Evolutionary conservation across 2,797 vertebrate species (phyloP).

Genomic region (Micropoecilia bifurca): DNA sequence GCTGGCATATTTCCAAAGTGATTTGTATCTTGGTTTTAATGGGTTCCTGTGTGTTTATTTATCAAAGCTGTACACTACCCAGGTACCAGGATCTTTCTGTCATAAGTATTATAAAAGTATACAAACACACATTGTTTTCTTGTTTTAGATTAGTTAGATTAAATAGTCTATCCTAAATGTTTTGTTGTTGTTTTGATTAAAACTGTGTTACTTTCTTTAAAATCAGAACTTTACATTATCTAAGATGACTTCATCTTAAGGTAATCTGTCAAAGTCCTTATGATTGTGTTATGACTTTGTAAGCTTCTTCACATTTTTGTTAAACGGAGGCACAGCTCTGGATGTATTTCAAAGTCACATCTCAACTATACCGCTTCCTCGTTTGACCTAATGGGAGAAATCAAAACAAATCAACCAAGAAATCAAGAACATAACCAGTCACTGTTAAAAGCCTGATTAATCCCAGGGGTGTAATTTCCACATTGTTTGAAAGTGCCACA

Average conservation of each 20-base stretch:
- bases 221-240: too few species aligned
- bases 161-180: too few species aligned
- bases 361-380: background rate
- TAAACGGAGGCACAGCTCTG: too few species aligned
- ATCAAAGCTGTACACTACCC: conserved; percentile 30
- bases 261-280: background rate
- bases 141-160: background rate
- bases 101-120: conserved; percentile 12
- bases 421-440: background rate
- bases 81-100: conserved; percentile 41
- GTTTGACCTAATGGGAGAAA: background rate
- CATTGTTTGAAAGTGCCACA: background rate
- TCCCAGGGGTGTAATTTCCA: background rate
- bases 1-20: conserved; percentile 35
- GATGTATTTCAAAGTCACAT: too few species aligned
- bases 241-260: background rate
- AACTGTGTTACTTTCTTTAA: background rate
- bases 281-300: background rate
- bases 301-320: background rate
- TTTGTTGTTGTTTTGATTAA: too few species aligned
- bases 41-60: conserved; percentile 49
- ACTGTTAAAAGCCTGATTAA: background rate
- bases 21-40: conserved; percentile 46
- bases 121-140: background rate
- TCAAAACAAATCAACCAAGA: background rate